Conservation (phyloP, 2,797 vertebrate genomes). For the Pteronotus mesoamericanus region DNA sequence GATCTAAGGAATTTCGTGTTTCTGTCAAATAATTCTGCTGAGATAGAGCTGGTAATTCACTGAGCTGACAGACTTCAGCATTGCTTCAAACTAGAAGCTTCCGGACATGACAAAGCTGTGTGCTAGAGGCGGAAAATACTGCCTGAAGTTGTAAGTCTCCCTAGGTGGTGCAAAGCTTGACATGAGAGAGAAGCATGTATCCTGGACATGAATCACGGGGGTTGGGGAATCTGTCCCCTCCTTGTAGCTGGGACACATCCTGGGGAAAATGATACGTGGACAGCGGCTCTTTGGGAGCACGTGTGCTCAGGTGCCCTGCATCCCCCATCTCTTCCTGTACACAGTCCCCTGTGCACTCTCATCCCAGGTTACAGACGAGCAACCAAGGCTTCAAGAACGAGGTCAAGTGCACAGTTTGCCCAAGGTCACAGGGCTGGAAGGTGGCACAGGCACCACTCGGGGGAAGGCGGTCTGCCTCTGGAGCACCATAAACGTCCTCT, state of each 20-base stretch:
- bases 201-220: fast-evolving
- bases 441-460: background rate
- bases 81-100: background rate
- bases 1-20: background rate
- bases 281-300: background rate
- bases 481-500: too few species aligned
- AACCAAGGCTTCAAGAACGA: background rate
- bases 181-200: background rate
- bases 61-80: background rate
- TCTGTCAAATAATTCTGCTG: background rate
- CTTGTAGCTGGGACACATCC: too few species aligned
- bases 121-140: too few species aligned
- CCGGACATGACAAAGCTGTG: background rate
- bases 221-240: background rate
- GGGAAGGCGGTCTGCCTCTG: background rate
- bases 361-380: background rate
- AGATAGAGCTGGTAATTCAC: background rate
- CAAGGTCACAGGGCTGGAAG: background rate
- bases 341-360: background rate
- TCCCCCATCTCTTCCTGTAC: background rate
- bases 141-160: background rate
- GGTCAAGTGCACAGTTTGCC: background rate
- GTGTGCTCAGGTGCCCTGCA: background rate
- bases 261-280: too few species aligned
- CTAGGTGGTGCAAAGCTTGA: background rate